Evolutionary conservation across 2,888 invertebrate species (phyloP), one percentile per base, ranked within the genome.

Genomic region (Chrysotoxum bicinctum): DNA sequence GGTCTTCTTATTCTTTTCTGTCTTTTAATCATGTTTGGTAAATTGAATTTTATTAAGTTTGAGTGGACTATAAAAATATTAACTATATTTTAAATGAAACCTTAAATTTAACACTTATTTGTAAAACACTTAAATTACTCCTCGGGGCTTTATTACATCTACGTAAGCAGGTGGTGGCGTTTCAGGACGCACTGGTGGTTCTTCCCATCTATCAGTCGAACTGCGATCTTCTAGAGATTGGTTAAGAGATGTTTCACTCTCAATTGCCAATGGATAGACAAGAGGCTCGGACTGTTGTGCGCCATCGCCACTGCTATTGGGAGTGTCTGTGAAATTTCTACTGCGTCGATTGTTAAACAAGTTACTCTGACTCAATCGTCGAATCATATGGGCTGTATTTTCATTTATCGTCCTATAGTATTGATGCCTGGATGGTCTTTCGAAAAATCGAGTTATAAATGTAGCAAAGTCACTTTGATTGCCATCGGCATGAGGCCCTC

Each of bases 291-390:
- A 76, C 8, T 88, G 77, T 9, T 87, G 88, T 12, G 8, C 32
- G 16, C 14, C 60, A 50, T 48, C 66, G 37, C 32, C 50, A 9
- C 54, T 50, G 6, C 9, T n/a, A 64, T 52, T 69, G 1, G 72
- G 70, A 40, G 35, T 21, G 4, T 54, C 82, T 16, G 52, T 35
- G 58, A 88, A 87, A 72, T 88, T 88, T 84, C 89, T 89, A 77
- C 89, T 89, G 6, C 88, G 62, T 0, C 91, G 91, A 81, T 83
- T 90, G 50, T 87, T 91, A 68, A 92, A 91, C 9, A 91, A 87
- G 87, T 90, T 92, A 62, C 91, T 92, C 14, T 91, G 91, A 85
- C 91, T 92, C 10, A 92, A 76, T 2, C 91, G 90, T 37, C 92
- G 88, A 37, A 92, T 91, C n/a, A 92, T 85, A 19, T 91, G 90